Conservation (phyloP, 2,113 vertebrate species). For the Amblyopsis rosae region DNA sequence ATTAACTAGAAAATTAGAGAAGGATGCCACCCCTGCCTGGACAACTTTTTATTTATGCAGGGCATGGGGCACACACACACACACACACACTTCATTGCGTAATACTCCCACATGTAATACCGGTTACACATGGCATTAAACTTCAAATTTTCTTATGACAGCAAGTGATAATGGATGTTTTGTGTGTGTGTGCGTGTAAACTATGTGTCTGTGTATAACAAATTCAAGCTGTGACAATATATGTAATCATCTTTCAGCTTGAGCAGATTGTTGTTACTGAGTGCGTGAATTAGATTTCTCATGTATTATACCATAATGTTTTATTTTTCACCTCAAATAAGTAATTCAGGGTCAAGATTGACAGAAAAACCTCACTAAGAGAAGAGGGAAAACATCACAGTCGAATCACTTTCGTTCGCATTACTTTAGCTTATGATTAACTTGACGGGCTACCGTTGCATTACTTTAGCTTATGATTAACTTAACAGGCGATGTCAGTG, state of each 20-base stretch:
- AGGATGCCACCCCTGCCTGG: conserved; percentile 14
- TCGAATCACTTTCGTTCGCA: too few relatives aligned
- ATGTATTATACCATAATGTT: background rate
- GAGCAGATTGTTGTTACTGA: background rate
- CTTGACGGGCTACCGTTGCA: too few relatives aligned
- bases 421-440: too few relatives aligned
- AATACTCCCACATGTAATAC: conserved; percentile 2
- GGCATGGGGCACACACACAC: background rate
- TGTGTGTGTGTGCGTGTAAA: background rate
- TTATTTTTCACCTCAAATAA: too few relatives aligned
- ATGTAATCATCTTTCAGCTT: background rate
- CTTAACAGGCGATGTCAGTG: too few relatives aligned
- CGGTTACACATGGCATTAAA: background rate
- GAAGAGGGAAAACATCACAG: too few relatives aligned
- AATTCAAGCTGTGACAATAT: background rate
- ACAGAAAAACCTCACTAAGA: too few relatives aligned
- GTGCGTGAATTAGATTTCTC: background rate
- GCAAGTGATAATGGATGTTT: conserved; percentile 5
- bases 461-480: too few relatives aligned
- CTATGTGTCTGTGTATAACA: background rate
- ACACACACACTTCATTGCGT: background rate
- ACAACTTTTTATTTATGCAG: background rate
- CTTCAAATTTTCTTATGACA: background rate
- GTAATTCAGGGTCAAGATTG: too few relatives aligned
- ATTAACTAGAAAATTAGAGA: conserved; percentile 40